Conservation (phyloP, 1,140 invertebrate genomes). For the Drosophila takahashii region DNA sequence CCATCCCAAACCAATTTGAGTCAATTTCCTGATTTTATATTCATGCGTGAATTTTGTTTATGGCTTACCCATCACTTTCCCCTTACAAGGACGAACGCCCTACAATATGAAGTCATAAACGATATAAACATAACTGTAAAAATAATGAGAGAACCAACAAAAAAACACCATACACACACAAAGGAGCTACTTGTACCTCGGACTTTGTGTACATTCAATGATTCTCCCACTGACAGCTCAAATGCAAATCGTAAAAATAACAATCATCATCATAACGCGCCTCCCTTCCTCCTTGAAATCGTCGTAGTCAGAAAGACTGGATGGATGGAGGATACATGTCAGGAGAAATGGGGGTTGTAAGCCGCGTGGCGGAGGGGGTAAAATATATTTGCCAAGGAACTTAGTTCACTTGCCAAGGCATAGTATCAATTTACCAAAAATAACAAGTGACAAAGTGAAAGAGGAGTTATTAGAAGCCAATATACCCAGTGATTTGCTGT, state of each 20-base stretch:
- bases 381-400: conserved; percentile 51
- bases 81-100: conserved; percentile 8
- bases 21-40: conserved; percentile 46
- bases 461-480: conserved; percentile 3
- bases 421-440: conserved; percentile 76
- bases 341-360: conserved; percentile 5
- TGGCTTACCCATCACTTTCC: conserved; percentile 13
- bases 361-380: conserved; percentile 4
- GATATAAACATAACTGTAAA: conserved; percentile 57
- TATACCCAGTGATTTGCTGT: conserved; percentile 13
- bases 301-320: conserved; percentile 34
- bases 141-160: conserved; percentile 36
- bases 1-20: conserved; percentile 23
- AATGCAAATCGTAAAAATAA: conserved; percentile 71
- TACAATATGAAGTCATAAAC: conserved; percentile 47
- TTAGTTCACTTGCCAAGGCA: conserved; percentile 49
- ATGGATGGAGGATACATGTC: conserved; percentile 27
- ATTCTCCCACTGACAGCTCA: conserved; percentile 47
- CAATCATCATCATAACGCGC: conserved; percentile 67
- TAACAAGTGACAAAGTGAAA: conserved; percentile 30
- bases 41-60: conserved; percentile 45
- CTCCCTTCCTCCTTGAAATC: conserved; percentile 14
- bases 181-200: conserved; percentile 35
- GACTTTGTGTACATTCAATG: conserved; percentile 42
- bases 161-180: neutral